phyloP scores from a whole-genome alignment of 1,140 invertebrate species.

The Anastrepha ludens region DNA sequence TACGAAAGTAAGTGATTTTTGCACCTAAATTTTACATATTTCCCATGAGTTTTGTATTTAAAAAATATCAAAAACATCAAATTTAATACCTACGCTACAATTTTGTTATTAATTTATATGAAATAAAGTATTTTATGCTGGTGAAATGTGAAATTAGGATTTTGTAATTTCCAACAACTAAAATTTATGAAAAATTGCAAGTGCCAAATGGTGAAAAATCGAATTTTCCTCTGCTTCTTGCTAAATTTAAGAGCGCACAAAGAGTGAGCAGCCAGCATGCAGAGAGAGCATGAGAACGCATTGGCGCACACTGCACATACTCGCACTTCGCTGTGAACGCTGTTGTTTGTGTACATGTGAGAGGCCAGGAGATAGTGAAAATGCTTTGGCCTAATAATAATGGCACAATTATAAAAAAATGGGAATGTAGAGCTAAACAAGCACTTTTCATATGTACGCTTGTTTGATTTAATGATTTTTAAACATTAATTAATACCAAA shows the following conservation, averaged over 20 bases:
- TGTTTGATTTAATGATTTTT: background rate
- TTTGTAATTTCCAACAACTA: conserved; percentile 18
- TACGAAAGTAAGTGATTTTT: conserved; percentile 36
- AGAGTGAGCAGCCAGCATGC: background rate
- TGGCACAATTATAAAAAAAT: conserved; percentile 22
- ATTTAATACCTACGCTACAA: background rate
- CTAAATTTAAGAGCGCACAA: conserved; percentile 8
- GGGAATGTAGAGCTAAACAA: background rate
- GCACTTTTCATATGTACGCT: background rate
- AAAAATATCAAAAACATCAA: background rate
- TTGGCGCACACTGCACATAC: background rate
- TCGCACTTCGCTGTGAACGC: background rate
- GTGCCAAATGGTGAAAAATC: conserved; percentile 56
- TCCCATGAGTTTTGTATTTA: background rate
- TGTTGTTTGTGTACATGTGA: conserved; percentile 17
- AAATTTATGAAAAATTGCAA: conserved; percentile 42
- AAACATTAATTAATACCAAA: background rate
- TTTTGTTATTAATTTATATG: conserved; percentile 6
- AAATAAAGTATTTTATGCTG: background rate
- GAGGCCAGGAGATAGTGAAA: background rate
- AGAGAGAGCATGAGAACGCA: background rate
- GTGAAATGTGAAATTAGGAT: background rate
- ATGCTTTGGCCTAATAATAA: conserved; percentile 42
- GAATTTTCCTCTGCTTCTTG: conserved; percentile 30
- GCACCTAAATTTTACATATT: conserved; percentile 11